phyloP scores from a whole-genome alignment of 2,113 vertebrate species.

The Pitta sordida region DNA sequence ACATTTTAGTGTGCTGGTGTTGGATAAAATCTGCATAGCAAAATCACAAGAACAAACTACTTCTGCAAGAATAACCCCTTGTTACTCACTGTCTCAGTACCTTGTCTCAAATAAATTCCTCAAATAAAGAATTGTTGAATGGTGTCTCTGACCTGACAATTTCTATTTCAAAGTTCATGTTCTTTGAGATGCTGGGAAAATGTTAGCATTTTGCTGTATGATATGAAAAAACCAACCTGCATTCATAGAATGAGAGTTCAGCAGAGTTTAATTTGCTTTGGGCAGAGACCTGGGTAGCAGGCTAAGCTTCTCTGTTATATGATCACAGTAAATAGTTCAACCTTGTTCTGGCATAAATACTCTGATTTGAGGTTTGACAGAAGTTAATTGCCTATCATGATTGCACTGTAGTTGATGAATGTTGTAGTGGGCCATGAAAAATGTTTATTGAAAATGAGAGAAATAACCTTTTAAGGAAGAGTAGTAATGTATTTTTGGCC shows the following conservation, averaged over 20 bases:
- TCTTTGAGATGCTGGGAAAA: conserved; percentile 5
- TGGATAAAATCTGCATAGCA: not conserved
- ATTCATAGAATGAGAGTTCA: conserved; percentile 34
- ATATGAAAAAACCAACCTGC: conserved; percentile 25
- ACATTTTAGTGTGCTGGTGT: not conserved
- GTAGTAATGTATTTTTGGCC: not conserved
- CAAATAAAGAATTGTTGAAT: conserved; percentile 25
- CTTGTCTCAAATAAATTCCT: conserved; percentile 23
- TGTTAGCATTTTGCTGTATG: conserved; percentile 35
- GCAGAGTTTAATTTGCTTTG: conserved; percentile 50
- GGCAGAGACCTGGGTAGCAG: conserved; percentile 12
- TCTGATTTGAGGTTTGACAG: conserved; percentile 46
- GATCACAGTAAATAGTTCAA: conserved; percentile 46
- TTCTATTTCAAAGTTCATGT: conserved; percentile 29
- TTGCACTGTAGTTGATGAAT: not conserved
- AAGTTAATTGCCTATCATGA: conserved; percentile 65
- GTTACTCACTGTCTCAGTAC: not conserved
- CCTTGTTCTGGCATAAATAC: conserved; percentile 46
- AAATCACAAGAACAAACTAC: not conserved
- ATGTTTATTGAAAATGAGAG: conserved; percentile 19
- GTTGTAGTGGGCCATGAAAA: not conserved
- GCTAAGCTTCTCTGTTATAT: conserved; percentile 41
- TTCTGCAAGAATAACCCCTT: conserved; percentile 37
- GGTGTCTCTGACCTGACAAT: not conserved
- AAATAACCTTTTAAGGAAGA: not conserved